Base-by-base conservation (phyloP, 1,140 invertebrate species). In the Diabrotica virgifera region DNA sequence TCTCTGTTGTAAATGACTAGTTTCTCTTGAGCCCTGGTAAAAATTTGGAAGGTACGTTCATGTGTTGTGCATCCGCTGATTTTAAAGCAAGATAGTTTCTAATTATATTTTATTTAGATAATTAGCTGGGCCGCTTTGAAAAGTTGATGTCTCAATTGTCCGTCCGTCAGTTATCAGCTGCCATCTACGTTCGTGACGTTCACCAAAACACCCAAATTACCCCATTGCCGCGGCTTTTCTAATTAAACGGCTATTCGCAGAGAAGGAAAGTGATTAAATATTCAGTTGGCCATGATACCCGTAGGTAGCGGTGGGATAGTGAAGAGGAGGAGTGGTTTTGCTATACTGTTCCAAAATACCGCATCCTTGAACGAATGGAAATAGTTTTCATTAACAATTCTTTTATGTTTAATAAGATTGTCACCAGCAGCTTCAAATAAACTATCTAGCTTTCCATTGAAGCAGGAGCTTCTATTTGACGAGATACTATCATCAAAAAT, bases 141-240 rank as follows among this genome's bases (percentile, higher is more conserved):
- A 57, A 61, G 52, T 61, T 65, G 64, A 65, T 65, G 58, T 61
- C 64, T 65, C 64, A 65, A 65, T 65, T 65, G 52, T 65, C 24
- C 12, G 24, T 37, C n/a, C 35, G 53, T 24, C 24, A 35, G n/a
- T 55, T 55, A 57, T 57, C 24, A 57, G 55, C 55, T 36, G 55
- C 36, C 36, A 57, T 57, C 36, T 57, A 12, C 9, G 24, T 57
- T 36, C 55, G 10, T 57, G 55, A 57, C 36, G 55, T 24, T 46
- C 14, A 55, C 12, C 53, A 14, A 55, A 55, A 55, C 53, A 55
- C 53, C 53, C 53, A 55, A 55, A 55, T 55, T 55, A 55, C 53
- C 10, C 14, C 24, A 57, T 57, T 11, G 24, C 55, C 10, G 55
- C 55, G 36, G 55, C 55, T 57, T 57, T 57, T 40, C 5, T 13